Conservation (phyloP, 2,888 invertebrate species). For the Drosophila macrospina region DNA sequence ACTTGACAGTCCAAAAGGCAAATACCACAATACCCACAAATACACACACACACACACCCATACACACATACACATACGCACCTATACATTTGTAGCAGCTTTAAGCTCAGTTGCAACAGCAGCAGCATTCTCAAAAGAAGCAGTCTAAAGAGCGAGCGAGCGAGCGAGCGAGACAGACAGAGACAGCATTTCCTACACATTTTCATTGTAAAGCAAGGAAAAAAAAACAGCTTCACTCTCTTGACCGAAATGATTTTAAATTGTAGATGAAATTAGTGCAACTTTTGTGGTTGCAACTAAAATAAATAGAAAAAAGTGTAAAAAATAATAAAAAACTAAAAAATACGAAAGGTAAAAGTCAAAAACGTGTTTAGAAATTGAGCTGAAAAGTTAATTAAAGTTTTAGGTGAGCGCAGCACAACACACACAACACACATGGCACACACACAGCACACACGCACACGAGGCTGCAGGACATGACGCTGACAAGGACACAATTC, state of each 20-base stretch:
- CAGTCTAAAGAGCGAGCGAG: not conserved
- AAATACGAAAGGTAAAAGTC: constrained; percentile 2
- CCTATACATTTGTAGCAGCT: constrained; percentile 5
- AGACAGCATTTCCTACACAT: too few relatives aligned
- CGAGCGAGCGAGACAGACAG: not conserved
- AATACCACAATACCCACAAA: constrained; percentile 15
- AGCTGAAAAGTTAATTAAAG: constrained; percentile 74
- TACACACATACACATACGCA: constrained; percentile 11
- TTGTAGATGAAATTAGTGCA: constrained; percentile 24
- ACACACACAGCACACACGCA: not conserved
- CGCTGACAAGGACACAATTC: constrained; percentile 78
- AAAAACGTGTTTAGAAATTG: constrained; percentile 63
- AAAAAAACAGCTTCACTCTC: constrained; percentile 12
- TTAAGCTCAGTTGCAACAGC: not conserved
- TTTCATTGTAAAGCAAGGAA: too few relatives aligned
- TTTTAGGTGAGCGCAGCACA: constrained; percentile 49
- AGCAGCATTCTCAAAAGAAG: constrained; percentile 10
- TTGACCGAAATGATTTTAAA: constrained; percentile 9
- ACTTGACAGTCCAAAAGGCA: constrained; percentile 62
- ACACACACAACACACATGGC: not conserved
- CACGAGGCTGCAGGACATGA: constrained; percentile 54
- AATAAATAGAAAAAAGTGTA: constrained; percentile 26
- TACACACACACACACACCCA: constrained; percentile 6
- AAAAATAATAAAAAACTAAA: constrained; percentile 5
- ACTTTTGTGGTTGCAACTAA: constrained; percentile 20